Evolutionary conservation across 2,888 invertebrate species (phyloP), one percentile per base, ranked within the genome.

Genomic region (Chrysodeixis includens): DNA sequence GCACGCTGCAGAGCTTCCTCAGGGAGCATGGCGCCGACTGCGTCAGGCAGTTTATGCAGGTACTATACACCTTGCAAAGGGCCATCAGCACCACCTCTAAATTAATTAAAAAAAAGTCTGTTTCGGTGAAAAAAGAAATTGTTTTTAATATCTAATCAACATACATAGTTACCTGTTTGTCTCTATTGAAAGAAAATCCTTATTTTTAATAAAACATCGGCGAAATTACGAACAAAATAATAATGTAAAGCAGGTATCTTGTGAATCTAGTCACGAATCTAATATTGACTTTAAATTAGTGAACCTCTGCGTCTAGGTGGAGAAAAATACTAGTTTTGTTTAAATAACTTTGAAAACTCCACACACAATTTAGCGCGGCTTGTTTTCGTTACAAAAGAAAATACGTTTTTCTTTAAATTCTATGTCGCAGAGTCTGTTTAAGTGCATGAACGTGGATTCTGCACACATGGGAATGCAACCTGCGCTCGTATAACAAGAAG

Each of bases 41-140:
- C 85, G 96, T 97, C 73, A 93, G 96, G 51, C 96, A 96, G 89
- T 96, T 96, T 83, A 95, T 96, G 86, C 96, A 97, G 96, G 97
- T 96, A 72, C 18, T 46, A 20, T 10, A 30, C 7, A 5, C 4
- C n/a, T 30, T n/a, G n/a, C n/a, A n/a, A n/a, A n/a, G n/a, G n/a
- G n/a, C n/a, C n/a, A n/a, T n/a, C n/a, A n/a, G n/a, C n/a, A n/a
- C n/a, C n/a, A n/a, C n/a, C n/a, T n/a, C n/a, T n/a, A n/a, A n/a
- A n/a, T n/a, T n/a, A n/a, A n/a, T n/a, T n/a, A n/a, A n/a, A n/a
- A n/a, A n/a, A n/a, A n/a, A n/a, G n/a, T n/a, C n/a, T n/a, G n/a
- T n/a, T n/a, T n/a, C n/a, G n/a, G n/a, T n/a, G n/a, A n/a, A n/a
- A n/a, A n/a, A n/a, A n/a, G n/a, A n/a, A n/a, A n/a, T n/a, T n/a